These are phyloP conservation scores for Colletes gigas DNA, from an alignment of 1,140 invertebrate genomes.

Conservation along the genomic window DNA sequence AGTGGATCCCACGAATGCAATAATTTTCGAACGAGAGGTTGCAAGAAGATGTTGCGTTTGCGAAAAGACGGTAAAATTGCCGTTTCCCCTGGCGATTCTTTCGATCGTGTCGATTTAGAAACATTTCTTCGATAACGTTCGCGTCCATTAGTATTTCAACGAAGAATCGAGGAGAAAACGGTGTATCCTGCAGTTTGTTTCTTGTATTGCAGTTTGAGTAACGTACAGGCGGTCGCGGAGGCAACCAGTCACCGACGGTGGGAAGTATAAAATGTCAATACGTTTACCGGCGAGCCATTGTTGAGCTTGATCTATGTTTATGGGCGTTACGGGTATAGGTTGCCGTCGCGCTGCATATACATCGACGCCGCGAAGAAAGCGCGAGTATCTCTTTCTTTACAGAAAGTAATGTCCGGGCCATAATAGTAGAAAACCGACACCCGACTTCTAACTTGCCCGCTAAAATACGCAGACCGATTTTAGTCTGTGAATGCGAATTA, in stretches of 20 bases:
- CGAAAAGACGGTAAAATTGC: constrained; percentile 24
- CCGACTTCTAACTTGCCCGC: constrained; percentile 23
- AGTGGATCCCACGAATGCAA: no score
- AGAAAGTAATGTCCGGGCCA: constrained; percentile 52
- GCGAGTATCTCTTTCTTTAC: constrained; percentile 56
- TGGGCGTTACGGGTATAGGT: constrained; percentile 54
- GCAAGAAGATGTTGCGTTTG: not conserved
- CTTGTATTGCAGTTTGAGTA: constrained; percentile 72
- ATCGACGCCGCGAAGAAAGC: constrained; percentile 32
- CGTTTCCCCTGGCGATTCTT: constrained; percentile 24
- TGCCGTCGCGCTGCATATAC: constrained; percentile 39
- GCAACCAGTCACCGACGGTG: constrained; percentile 60
- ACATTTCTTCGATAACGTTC: constrained; percentile 62
- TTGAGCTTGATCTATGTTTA: constrained; percentile 73
- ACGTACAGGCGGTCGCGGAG: constrained; percentile 52
- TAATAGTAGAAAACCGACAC: constrained; percentile 60
- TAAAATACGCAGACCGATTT: constrained; percentile 26
- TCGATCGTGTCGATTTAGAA: constrained; percentile 42
- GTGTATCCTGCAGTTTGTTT: constrained; percentile 68
- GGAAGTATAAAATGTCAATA: constrained; percentile 75
- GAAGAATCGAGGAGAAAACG: constrained; percentile 67
- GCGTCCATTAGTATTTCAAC: constrained; percentile 72
- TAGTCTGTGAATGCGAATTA: no score
- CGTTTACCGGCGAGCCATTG: constrained; percentile 72
- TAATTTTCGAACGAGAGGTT: not conserved